Conservation (phyloP, 2,888 invertebrate species). For the Bugula neritina region DNA sequence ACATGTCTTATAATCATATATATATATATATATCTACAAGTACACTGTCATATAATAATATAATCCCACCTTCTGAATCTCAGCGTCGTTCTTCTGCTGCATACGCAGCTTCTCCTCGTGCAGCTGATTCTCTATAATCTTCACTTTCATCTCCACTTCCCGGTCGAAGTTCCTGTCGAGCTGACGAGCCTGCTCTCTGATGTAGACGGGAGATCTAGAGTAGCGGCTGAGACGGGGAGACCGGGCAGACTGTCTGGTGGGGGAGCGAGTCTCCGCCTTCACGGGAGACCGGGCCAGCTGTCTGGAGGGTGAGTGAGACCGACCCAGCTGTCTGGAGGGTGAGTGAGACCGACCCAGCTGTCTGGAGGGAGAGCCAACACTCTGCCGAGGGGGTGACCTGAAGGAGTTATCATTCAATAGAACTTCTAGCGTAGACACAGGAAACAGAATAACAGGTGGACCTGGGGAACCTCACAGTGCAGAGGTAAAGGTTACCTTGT, state of each 20-base stretch:
- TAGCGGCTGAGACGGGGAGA: not conserved
- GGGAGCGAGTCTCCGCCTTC: not conserved
- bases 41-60: too few relatives aligned
- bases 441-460: not conserved
- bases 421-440: not conserved
- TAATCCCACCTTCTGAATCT: slow-evolving; percentile 49
- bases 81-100: slow-evolving; percentile 50
- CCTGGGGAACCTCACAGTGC: too few relatives aligned
- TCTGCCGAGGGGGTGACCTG: too few relatives aligned
- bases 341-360: not conserved
- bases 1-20: too few relatives aligned
- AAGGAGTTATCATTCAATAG: not conserved
- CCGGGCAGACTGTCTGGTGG: not conserved
- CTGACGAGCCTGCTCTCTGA: slow-evolving; percentile 8
- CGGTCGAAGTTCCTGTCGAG: slow-evolving; percentile 20
- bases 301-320: not conserved
- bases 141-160: slow-evolving; percentile 40
- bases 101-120: slow-evolving; percentile 50
- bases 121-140: slow-evolving; percentile 49
- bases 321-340: not conserved
- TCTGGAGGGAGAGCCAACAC: too few relatives aligned
- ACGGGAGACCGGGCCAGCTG: not conserved
- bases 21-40: too few relatives aligned
- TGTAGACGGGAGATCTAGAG: slow-evolving; percentile 16
- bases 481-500: too few relatives aligned